Percentiles rank a stretch among this genome's conserved stretches.
Conservation (phyloP, 2,888 invertebrate genomes). For the Eledona agricola region DNA sequence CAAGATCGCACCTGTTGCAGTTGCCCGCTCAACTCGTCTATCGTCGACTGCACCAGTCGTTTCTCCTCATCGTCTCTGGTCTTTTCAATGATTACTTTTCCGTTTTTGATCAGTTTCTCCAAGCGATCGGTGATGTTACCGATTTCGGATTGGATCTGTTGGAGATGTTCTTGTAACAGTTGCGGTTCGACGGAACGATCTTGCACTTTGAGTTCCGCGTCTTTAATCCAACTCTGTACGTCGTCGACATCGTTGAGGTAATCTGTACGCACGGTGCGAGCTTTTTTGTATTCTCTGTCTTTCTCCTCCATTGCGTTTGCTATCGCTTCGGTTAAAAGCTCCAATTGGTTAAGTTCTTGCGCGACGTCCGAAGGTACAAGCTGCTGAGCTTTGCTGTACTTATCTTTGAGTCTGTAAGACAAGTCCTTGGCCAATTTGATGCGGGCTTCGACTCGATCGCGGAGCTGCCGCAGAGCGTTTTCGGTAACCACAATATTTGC, state of each 20-base stretch:
- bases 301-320: conserved; percentile 86
- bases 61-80: conserved; percentile 81
- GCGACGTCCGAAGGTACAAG: conserved; percentile 78
- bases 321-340: conserved; percentile 81
- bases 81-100: conserved; percentile 80
- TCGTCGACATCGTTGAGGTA: conserved; percentile 82
- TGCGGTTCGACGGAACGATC: conserved; percentile 82
- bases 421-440: conserved; percentile 69
- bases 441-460: conserved; percentile 67
- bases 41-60: conserved; percentile 76
- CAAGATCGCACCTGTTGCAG: conserved; percentile 79
- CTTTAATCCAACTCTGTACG: conserved; percentile 83
- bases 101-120: conserved; percentile 81
- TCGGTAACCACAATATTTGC: conserved; percentile 74
- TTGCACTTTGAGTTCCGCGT: conserved; percentile 79
- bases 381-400: conserved; percentile 71
- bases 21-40: conserved; percentile 80
- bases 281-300: conserved; percentile 86
- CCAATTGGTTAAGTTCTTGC: conserved; percentile 83
- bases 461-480: conserved; percentile 68
- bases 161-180: conserved; percentile 78
- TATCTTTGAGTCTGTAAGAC: conserved; percentile 68
- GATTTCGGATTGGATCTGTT: conserved; percentile 79
- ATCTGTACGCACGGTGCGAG: conserved; percentile 81
- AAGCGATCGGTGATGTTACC: conserved; percentile 77